Conservation (phyloP, 1,140 invertebrate genomes). For the Schlechtendalia chinensis region DNA sequence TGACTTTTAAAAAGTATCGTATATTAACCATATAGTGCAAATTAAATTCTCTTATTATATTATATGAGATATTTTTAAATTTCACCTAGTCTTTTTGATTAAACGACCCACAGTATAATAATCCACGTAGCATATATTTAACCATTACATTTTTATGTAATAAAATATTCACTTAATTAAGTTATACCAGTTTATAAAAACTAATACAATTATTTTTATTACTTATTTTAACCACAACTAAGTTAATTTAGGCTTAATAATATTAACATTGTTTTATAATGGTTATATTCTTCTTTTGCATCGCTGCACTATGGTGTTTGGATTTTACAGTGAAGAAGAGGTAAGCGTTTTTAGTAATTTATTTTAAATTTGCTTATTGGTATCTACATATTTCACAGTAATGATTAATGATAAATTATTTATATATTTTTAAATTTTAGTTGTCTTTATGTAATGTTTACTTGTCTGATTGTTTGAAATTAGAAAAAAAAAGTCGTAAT, state of each 20-base stretch:
- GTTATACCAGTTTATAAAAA: slow-evolving; percentile 1
- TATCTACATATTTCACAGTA: neutral
- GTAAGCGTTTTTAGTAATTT: slow-evolving; percentile 22
- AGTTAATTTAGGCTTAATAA: slow-evolving; percentile 21
- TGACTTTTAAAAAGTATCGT: too few species aligned
- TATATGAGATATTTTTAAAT: too few species aligned
- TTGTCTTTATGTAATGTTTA: neutral
- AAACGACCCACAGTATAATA: too few species aligned
- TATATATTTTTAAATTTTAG: neutral
- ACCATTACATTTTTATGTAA: too few species aligned
- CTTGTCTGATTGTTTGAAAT: neutral
- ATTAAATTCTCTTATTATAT: too few species aligned
- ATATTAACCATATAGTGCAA: too few species aligned
- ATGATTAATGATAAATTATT: neutral
- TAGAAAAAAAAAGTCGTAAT: neutral
- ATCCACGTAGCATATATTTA: too few species aligned
- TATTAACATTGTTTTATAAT: slow-evolving; percentile 32
- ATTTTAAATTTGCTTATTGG: neutral
- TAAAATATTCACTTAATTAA: neutral
- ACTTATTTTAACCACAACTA: neutral
- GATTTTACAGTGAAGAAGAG: slow-evolving; percentile 50
- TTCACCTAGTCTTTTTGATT: too few species aligned
- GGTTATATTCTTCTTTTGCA: slow-evolving; percentile 47
- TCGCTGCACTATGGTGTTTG: slow-evolving; percentile 40
- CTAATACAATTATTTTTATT: neutral